Conservation (phyloP, 2,113 vertebrate species). For the Rhinolophus ferrumequinum region DNA sequence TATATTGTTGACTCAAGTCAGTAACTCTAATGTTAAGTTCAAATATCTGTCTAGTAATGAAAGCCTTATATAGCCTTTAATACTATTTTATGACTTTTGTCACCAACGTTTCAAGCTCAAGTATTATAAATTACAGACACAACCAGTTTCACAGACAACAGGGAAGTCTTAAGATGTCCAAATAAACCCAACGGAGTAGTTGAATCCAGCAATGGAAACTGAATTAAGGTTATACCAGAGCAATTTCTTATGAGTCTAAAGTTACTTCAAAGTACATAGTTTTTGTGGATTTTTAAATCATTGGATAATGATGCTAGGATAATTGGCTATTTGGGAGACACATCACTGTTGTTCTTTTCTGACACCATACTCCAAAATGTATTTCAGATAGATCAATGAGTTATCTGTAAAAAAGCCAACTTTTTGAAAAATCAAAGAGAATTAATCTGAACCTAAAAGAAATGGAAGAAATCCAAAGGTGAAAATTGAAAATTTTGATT, state of each 20-base stretch:
- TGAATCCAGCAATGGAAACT: background rate
- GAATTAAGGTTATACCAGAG: background rate
- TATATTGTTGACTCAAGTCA: background rate
- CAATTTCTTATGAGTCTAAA: background rate
- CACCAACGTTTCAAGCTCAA: background rate
- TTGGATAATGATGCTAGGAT: background rate
- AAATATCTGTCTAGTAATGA: conserved; percentile 27
- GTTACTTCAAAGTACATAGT: background rate
- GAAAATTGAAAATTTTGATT: conserved; percentile 20
- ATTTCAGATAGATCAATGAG: background rate
- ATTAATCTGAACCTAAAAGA: background rate
- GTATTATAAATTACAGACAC: background rate
- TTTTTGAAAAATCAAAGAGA: background rate
- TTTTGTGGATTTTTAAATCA: background rate
- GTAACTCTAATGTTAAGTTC: background rate
- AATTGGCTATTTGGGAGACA: background rate
- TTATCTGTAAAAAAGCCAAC: conserved; percentile 5
- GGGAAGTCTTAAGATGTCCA: background rate
- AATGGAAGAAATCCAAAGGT: background rate
- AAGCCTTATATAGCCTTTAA: background rate
- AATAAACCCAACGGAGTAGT: background rate
- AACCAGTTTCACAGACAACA: background rate
- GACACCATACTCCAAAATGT: background rate
- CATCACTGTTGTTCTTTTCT: background rate
- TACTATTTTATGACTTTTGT: background rate